Conservation (phyloP, 2,888 invertebrate species). For the Cheilosia pagana region DNA sequence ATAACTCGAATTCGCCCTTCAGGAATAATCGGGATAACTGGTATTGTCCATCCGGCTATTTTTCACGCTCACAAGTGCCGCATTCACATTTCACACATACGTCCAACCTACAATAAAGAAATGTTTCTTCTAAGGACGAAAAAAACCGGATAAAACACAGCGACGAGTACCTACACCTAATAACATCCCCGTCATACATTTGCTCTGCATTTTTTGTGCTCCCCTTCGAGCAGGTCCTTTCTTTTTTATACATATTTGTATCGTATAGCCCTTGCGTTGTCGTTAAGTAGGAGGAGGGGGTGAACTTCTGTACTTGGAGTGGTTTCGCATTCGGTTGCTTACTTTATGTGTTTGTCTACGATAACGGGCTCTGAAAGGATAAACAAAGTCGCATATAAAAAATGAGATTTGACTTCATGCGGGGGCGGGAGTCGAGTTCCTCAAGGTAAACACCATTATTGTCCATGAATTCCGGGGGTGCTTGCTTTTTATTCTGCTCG, state of each 20-base stretch:
- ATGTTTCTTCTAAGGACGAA: conserved; percentile 44
- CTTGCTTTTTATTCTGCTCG: not conserved
- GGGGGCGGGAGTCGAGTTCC: conserved; percentile 36
- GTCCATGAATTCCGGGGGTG: conserved; percentile 47
- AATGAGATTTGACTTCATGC: conserved; percentile 59
- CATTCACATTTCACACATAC: conserved; percentile 4
- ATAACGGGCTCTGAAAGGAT: conserved; percentile 73
- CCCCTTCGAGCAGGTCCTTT: conserved; percentile 17
- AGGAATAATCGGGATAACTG: conserved; percentile 48
- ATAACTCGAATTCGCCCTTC: conserved; percentile 53
- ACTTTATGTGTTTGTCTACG: conserved; percentile 74
- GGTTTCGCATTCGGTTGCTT: conserved; percentile 70
- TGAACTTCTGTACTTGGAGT: not conserved
- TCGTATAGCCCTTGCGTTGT: conserved; percentile 31
- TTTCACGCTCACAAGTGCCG: conserved; percentile 30
- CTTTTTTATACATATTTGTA: conserved; percentile 8
- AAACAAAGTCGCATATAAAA: conserved; percentile 67
- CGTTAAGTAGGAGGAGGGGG: conserved; percentile 47
- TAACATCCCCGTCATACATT: conserved; percentile 44
- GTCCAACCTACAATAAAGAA: conserved; percentile 38
- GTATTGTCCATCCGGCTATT: conserved; percentile 58
- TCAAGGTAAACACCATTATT: conserved; percentile 74
- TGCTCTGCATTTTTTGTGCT: conserved; percentile 39
- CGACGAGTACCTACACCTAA: conserved; percentile 48
- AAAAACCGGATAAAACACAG: conserved; percentile 49